Base-by-base conservation (phyloP, 2,113 vertebrate species). In the Strigops habroptila region DNA sequence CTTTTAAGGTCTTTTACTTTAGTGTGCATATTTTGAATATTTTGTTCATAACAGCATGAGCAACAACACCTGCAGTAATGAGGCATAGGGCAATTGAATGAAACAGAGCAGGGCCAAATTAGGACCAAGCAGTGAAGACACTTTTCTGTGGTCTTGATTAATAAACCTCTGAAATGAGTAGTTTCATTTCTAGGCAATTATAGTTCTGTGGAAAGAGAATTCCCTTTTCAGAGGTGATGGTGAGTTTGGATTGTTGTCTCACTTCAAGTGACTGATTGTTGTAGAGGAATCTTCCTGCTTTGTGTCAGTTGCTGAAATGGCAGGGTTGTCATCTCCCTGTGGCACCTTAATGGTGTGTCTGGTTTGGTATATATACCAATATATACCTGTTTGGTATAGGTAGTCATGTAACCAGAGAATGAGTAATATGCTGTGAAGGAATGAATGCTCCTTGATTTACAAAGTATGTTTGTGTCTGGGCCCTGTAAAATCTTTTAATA, bases 21-120 rank as follows among this genome's bases (percentile, higher is more conserved):
- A 15, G 8, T n/a, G 25, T 68, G 5, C 1, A 0, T 22, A 9
- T 71, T 91, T n/a, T 46, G 35, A 16, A 3, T 60, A 2, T 37
- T 62, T 41, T 80, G 23, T 71, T 90, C 19, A 3, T 51, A 33
- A 51, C 27, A 62, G 22, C 30, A 1, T 33, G 16, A 71, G 57
- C 15, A 28, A 33, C 69, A 55, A 1, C 28, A 30, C 13, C 37
- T 78, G 44, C 33, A 33, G 10, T 9, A 55, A 39, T 8, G 35
- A 65, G 39, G 30, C 21, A 3, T n/a, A 27, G 81, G 49, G 64
- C 37, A 57, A 48, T 4, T 1, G 23, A 30, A 31, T n/a, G 28
- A 57, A 57, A 59, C 6, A 6, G 19, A 37, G 30, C 46, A 53
- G 35, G 76, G 46, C 55, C 44, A 31, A 57, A 3, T 35, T 17